Conservation (phyloP, 2,113 vertebrate genomes). For the Oceanodroma tethys region DNA sequence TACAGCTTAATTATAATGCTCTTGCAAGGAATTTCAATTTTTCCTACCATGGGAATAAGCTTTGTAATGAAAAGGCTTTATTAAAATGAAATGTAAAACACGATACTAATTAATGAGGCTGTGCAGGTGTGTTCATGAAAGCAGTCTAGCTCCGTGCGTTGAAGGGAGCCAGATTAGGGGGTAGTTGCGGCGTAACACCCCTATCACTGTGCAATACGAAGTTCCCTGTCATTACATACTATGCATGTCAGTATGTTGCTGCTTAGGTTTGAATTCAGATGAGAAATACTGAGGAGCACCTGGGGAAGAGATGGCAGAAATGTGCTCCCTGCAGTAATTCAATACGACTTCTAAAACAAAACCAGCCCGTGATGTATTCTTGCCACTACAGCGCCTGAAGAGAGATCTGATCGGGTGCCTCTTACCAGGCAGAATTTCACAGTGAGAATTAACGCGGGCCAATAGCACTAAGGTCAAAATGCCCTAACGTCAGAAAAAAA, state of each 20-base stretch:
- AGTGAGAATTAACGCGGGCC: background rate
- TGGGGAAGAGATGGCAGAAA: background rate
- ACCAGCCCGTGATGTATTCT: background rate
- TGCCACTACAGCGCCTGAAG: background rate
- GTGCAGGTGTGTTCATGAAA: background rate
- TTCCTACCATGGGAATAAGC: slow-evolving; percentile 16
- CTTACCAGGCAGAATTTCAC: background rate
- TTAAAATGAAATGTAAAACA: slow-evolving; percentile 33
- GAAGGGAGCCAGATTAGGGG: background rate
- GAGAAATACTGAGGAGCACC: background rate
- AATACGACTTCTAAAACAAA: background rate
- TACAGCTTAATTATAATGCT: slow-evolving; percentile 14
- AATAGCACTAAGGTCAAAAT: background rate
- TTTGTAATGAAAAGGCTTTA: slow-evolving; percentile 25
- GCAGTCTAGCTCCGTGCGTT: accelerated
- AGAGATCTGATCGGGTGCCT: background rate
- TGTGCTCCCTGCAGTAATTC: background rate
- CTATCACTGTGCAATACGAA: accelerated
- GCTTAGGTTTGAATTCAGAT: background rate
- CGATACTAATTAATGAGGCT: background rate
- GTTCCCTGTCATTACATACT: background rate
- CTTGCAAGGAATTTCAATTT: background rate
- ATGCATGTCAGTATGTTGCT: background rate
- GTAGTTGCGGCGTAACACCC: background rate
- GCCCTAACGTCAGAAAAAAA: background rate